phyloP scores from a whole-genome alignment of 1,140 invertebrate genomes.

The Carposina sasakii region DNA sequence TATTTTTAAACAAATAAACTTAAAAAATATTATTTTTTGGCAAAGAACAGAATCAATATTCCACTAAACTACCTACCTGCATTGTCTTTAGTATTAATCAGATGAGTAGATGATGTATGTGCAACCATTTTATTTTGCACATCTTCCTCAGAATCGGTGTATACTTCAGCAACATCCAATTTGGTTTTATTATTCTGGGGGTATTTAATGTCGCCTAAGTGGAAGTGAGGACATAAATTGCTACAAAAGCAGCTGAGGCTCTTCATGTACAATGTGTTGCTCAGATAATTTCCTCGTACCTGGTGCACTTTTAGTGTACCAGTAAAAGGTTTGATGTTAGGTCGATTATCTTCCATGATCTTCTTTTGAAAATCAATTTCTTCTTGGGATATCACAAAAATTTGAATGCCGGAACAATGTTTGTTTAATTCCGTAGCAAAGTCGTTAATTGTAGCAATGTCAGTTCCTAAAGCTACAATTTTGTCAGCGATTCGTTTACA shows the following conservation, averaged over 20 bases:
- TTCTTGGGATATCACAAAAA: constrained; percentile 1
- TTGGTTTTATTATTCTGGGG: too few relatives aligned
- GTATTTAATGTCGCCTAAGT: too few relatives aligned
- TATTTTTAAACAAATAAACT: too few relatives aligned
- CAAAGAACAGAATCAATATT: too few relatives aligned
- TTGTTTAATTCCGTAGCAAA: constrained; percentile 3
- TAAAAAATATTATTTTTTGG: too few relatives aligned
- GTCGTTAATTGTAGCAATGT: constrained; percentile 3
- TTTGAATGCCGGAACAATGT: background rate
- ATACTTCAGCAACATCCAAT: too few relatives aligned
- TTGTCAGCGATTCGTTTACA: constrained; percentile 51
- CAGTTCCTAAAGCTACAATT: constrained; percentile 9
- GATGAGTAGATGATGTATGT: too few relatives aligned
- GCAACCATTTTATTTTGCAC: too few relatives aligned
- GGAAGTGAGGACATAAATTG: too few relatives aligned
- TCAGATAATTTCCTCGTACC: constrained; percentile 20
- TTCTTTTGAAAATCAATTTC: background rate
- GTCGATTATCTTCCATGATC: constrained; percentile 7
- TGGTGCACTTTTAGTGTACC: constrained; percentile 29
- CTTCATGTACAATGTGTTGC: constrained; percentile 21
- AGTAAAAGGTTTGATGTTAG: constrained; percentile 21
- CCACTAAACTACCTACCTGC: too few relatives aligned
- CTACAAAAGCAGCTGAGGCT: constrained; percentile 28
- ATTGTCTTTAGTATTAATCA: too few relatives aligned
- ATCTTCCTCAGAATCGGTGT: too few relatives aligned